Conservation (phyloP, 2,888 invertebrate genomes). For the Eupithecia vulgata region DNA sequence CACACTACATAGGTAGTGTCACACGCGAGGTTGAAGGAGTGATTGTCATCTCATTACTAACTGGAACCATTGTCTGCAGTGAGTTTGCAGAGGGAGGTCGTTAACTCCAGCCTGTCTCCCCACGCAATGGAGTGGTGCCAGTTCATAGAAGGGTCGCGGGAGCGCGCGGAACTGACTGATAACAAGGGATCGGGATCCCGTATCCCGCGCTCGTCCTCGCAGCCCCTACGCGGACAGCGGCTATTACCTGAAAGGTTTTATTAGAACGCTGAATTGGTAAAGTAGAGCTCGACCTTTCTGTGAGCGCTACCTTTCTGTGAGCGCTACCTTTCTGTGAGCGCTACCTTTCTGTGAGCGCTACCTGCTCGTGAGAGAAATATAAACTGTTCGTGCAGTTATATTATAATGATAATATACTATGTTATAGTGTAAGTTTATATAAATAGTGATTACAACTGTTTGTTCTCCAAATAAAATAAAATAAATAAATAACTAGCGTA, state of each 20-base stretch:
- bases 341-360: neutral
- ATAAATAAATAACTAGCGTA: no score
- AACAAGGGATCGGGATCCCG: neutral
- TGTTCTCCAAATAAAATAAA: no score
- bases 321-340: neutral
- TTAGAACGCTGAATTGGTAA: neutral
- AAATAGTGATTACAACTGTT: no score
- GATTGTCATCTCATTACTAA: neutral
- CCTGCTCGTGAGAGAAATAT: neutral
- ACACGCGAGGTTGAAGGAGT: neutral
- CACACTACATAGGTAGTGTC: neutral
- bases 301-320: neutral
- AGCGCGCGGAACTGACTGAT: neutral
- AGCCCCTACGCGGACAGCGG: neutral
- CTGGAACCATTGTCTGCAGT: slow-evolving; percentile 13
- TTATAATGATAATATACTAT: no score
- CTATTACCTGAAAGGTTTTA: neutral
- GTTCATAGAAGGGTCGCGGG: slow-evolving; percentile 18
- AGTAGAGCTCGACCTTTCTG: neutral
- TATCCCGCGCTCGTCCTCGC: neutral
- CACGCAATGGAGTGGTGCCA: slow-evolving; percentile 21
- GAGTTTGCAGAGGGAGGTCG: slow-evolving; percentile 24
- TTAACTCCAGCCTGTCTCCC: slow-evolving; percentile 17
- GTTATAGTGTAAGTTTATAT: no score
- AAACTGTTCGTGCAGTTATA: no score